Evolutionary conservation across 2,888 invertebrate genomes (phyloP).

Genomic region (Sussaba pulchella): DNA sequence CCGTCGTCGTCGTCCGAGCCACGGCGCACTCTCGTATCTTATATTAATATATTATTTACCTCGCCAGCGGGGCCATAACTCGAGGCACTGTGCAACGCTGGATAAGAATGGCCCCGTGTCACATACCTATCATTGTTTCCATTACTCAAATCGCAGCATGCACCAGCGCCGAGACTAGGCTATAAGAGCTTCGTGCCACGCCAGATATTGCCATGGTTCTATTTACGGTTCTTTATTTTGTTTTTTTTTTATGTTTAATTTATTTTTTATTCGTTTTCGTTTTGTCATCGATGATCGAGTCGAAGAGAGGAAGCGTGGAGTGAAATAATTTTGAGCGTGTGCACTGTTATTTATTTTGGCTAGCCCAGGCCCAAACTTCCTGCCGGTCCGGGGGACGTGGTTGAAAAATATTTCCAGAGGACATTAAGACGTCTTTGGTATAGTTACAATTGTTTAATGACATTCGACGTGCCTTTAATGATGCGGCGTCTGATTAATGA

Average conservation of each 20-base stretch:
- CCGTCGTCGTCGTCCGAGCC: no score
- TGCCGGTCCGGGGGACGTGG: neutral
- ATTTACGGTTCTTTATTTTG: constrained; percentile 12
- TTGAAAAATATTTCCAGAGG: neutral
- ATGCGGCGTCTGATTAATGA: neutral
- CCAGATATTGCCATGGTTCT: constrained; percentile 31
- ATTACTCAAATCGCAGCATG: constrained; percentile 76
- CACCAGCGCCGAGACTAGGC: constrained; percentile 60
- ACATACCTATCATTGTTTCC: constrained; percentile 83
- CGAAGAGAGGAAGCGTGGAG: no score
- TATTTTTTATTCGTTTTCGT: neutral
- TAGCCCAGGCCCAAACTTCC: neutral
- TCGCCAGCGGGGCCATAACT: constrained; percentile 70
- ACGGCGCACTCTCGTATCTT: constrained; percentile 80
- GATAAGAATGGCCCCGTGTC: constrained; percentile 81
- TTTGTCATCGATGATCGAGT: neutral
- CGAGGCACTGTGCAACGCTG: constrained; percentile 64
- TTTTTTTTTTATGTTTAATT: no score
- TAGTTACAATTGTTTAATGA: neutral
- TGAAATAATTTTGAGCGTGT: no score
- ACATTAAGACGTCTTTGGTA: neutral
- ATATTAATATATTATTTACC: constrained; percentile 84
- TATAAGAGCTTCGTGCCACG: constrained; percentile 37
- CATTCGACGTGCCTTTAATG: neutral
- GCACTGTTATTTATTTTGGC: neutral